Evolutionary conservation across 2,113 vertebrate species (phyloP), one percentile per base, ranked within the genome.

Genomic region (Zapus hudsonius): DNA sequence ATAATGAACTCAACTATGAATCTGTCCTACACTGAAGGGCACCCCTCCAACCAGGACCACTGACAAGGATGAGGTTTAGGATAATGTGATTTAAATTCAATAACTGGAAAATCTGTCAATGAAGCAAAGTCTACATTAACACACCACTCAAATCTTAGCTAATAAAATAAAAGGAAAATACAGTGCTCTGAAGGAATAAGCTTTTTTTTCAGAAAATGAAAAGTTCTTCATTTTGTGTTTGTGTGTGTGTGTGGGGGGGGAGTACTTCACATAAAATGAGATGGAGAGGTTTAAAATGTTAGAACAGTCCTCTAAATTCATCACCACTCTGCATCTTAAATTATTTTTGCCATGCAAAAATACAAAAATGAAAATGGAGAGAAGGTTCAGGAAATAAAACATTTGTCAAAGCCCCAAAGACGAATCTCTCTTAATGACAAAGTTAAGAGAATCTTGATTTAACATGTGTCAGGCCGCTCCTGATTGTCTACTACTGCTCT

Each of bases 281-380:
- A 92, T 82, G 70, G 82, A 91, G 47, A 75, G 47, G 29, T 92
- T 72, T 90, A 57, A 96, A 52, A 47, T 52, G 59, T 83, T 36
- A 82, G 87, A 88, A 82, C 75, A 82, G 88, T 33, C 52, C 38
- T 95, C 64, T 40, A 36, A 64, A 87, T 81, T 94, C 73, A 69
- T 44, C 29, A 36, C 44, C 33, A 29, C 36, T 25, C 69, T 67
- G 64, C 69, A 73, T 52, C 83, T 92, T 59, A 92, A 94, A 36
- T 90, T 79, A 89, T 89, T 90, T 89, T 69, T 85, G 57, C 59
- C 38, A 61, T 40, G 69, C 16, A 70, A n/a, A 66, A 82, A 59
- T n/a, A n/a, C n/a, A n/a, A 22, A 75, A 38, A 59, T 31, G 16
- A 7, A 66, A 40, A 66, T 52, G 25, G 61, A 80, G 74, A 89